Conservation (phyloP, 53 echinoderm and acorn worm species). For the Stichopus horrens region DNA sequence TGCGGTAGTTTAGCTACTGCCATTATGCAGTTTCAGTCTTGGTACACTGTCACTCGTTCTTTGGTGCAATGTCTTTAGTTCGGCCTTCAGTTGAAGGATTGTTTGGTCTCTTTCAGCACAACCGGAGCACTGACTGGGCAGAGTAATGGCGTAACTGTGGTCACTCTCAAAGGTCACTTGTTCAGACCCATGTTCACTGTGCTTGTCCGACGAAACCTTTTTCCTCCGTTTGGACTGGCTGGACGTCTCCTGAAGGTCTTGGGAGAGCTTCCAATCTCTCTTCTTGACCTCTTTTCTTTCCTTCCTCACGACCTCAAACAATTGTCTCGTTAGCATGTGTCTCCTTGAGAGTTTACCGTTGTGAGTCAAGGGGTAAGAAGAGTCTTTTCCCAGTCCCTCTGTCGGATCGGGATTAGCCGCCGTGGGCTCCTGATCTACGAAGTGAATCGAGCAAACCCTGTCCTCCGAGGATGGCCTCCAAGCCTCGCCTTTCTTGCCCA, state of each 20-base stretch:
- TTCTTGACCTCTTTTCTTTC: not conserved
- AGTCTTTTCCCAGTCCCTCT: constrained; percentile 47
- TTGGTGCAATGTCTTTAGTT: not conserved
- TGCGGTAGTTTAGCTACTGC: no score
- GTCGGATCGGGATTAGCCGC: constrained; percentile 46
- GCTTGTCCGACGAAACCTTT: not conserved
- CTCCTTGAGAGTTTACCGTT: not conserved
- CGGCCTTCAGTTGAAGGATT: not conserved
- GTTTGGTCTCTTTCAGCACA: not conserved
- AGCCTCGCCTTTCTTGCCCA: constrained; percentile 22
- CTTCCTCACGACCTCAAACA: not conserved
- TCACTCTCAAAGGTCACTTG: not conserved
- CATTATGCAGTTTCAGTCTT: not conserved
- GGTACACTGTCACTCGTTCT: not conserved
- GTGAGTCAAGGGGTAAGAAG: not conserved
- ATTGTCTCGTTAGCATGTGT: not conserved
- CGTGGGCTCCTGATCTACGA: constrained; percentile 50
- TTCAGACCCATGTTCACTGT: not conserved
- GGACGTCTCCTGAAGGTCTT: not conserved
- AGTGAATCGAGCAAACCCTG: constrained; percentile 57
- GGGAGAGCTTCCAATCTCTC: not conserved
- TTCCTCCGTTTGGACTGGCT: not conserved
- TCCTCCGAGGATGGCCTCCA: constrained; percentile 46
- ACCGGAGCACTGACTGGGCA: not conserved
- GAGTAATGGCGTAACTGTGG: not conserved